Evolutionary conservation across 2,113 vertebrate genomes (phyloP).

Genomic region (Nicator chloris): DNA sequence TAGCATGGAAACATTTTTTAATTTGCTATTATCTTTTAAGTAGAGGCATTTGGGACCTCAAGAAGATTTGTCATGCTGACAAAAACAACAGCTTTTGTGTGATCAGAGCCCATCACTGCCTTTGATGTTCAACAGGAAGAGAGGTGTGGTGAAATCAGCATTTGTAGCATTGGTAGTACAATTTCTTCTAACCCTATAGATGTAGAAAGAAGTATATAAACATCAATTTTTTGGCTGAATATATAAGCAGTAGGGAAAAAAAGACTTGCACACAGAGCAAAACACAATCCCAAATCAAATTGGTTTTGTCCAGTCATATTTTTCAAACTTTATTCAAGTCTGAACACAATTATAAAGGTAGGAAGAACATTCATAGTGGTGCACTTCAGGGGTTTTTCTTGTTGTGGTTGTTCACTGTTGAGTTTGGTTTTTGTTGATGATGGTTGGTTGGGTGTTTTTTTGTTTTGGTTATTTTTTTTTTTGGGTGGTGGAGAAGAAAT

Average conservation of each 20-base stretch:
- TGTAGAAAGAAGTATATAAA: neutral
- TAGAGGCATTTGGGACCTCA: neutral
- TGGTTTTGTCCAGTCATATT: neutral
- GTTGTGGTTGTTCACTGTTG: neutral
- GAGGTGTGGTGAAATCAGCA: neutral
- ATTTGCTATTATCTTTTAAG: neutral
- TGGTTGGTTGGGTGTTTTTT: neutral
- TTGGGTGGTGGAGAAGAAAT: fast-evolving
- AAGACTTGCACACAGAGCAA: neutral
- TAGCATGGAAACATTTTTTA: neutral
- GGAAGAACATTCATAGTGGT: neutral
- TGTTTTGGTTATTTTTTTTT: neutral
- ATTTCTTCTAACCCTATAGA: neutral
- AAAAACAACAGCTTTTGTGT: neutral
- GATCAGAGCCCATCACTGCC: neutral
- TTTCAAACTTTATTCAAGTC: neutral
- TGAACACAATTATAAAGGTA: neutral
- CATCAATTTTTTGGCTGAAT: neutral
- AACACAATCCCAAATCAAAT: neutral
- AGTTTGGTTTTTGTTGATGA: neutral
- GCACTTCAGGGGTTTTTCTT: fast-evolving
- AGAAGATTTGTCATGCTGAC: neutral
- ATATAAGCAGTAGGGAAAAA: fast-evolving
- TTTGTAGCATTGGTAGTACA: neutral
- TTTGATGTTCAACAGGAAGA: neutral